Conservation (phyloP, 2,113 vertebrate genomes). For the Perca flavescens region DNA sequence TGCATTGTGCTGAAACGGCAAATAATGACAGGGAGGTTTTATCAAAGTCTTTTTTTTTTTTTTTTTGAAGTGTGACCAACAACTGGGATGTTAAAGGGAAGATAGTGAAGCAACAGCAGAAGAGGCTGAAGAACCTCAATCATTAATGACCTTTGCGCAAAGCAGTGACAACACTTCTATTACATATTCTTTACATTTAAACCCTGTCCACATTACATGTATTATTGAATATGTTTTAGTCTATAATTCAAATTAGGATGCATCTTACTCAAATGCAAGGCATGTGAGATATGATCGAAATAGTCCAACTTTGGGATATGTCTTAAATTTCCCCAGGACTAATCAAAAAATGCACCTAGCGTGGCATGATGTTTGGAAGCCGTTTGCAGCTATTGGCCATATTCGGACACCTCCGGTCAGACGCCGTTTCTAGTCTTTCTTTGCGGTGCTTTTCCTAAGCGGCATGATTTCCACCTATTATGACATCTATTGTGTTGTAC, state of each 20-base stretch:
- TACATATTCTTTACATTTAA: conserved; percentile 21
- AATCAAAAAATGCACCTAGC: background rate
- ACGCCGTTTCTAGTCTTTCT: no score
- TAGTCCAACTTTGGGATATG: background rate
- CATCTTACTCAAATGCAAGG: background rate
- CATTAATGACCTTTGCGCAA: conserved; percentile 31
- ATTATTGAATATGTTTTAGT: conserved; percentile 14
- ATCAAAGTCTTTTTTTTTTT: background rate
- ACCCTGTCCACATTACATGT: background rate
- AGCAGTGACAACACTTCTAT: conserved; percentile 12
- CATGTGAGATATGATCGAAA: background rate
- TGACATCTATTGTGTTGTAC: no score
- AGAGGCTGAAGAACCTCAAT: conserved; percentile 11
- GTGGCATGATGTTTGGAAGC: no score
- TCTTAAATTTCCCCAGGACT: background rate
- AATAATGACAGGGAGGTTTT: background rate
- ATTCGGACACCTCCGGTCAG: no score
- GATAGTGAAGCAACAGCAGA: background rate
- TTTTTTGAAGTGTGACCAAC: background rate
- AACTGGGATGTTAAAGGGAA: background rate
- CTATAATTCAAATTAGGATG: conserved; percentile 1
- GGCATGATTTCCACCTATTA: no score
- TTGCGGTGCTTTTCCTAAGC: no score
- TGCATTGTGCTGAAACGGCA: conserved; percentile 21
- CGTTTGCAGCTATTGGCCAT: no score